Base-by-base conservation (phyloP, 1,140 invertebrate species). In the Cyphomyrmex costatus region DNA sequence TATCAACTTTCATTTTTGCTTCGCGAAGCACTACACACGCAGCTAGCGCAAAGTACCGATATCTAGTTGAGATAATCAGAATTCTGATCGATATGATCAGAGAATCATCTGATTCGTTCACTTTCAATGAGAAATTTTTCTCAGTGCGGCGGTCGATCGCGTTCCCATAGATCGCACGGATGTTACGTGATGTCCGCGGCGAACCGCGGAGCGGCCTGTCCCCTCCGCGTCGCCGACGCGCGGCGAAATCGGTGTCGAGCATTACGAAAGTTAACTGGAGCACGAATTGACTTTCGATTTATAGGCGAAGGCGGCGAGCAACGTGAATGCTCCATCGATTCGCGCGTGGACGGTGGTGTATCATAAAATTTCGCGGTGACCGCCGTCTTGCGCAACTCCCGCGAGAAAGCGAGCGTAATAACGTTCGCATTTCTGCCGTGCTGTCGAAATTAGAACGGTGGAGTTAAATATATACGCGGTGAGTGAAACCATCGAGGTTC, bases 211-310 rank as follows among this genome's bases (percentile, higher is more conserved):
- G 30, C 3, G 30, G 36, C n/a, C 27, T 10, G 27, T 49, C 3
- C 46, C 46, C 14, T 49, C 46, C 53, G 73, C 53, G 51, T 51
- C 10, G 89, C 78, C 76, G 68, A 79, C 90, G 61, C 90, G 61
- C 77, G 63, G 86, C 87, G 87, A 88, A 90, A 91, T 90, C 86
- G 89, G 68, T 60, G 24, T 42, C 65, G 86, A 36, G 84, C 80
- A 87, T 91, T 88, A 87, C 90, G 90, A 91, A 88, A 91, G 90
- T 90, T 90, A 91, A 91, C 90, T 91, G 83, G 91, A 91, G 90
- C 90, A 90, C 86, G 88, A 85, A 89, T 91, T 71, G 88, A 91
- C 90, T 91, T 91, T 91, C 90, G 88, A 91, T 91, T 91, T 83
- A 83, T 74, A 73, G 68, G 24, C 79, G 46, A 24, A 12, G 63